phyloP scores from a whole-genome alignment of 2,113 vertebrate species.

The Pelmatolapia mariae region DNA sequence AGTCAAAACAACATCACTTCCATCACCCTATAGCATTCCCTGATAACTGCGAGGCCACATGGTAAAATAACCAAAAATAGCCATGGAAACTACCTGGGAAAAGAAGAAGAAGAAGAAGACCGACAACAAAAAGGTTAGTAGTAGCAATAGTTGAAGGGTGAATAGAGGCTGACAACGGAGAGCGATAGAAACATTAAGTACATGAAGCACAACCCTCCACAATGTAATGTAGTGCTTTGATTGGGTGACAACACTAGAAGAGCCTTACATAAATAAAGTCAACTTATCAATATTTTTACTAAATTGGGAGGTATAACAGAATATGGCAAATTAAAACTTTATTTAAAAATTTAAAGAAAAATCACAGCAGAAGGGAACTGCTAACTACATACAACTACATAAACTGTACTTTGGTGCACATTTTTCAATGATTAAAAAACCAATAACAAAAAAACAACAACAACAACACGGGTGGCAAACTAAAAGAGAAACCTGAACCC shows the following conservation, averaged over 20 bases:
- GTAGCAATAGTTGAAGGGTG: not conserved
- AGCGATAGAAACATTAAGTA: not conserved
- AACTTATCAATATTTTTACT: not conserved
- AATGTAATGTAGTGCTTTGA: not conserved
- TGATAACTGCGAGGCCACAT: not conserved
- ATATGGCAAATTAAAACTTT: not conserved
- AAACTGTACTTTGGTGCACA: not conserved
- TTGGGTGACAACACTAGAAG: not conserved
- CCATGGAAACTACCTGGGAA: not conserved
- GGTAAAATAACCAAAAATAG: not conserved
- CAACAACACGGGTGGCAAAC: not conserved
- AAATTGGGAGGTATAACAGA: not conserved
- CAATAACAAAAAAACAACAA: not conserved
- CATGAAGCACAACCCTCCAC: not conserved
- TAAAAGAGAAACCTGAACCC: not conserved
- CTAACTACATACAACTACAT: not conserved
- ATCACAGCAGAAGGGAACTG: not conserved
- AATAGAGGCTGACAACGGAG: not conserved
- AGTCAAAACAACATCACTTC: not conserved
- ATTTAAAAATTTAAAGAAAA: rapidly evolving
- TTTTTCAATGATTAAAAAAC: not conserved
- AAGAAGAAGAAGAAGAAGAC: not conserved
- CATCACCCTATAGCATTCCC: not conserved
- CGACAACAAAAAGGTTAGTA: not conserved
- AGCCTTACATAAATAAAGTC: not conserved